Evolutionary conservation across 2,888 invertebrate species (phyloP).

Genomic region (Xestia sexstrigata): DNA sequence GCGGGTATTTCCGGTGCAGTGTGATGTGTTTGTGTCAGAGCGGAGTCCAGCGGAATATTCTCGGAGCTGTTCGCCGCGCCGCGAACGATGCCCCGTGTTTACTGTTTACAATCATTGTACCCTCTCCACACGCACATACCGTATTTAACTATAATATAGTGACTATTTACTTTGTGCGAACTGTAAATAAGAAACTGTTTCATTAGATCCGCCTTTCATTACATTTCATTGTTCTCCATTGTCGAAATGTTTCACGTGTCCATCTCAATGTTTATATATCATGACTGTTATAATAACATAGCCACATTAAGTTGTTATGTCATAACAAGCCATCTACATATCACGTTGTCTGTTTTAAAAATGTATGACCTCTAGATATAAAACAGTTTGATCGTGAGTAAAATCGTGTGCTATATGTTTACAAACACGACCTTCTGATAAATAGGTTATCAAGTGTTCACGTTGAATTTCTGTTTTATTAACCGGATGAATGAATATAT

Average conservation of each 20-base stretch:
- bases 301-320: conserved; percentile 53
- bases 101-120: conserved; percentile 75
- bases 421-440: conserved; percentile 83
- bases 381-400: conserved; percentile 73
- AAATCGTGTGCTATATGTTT: conserved; percentile 78
- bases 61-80: conserved; percentile 76
- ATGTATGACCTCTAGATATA: conserved; percentile 72
- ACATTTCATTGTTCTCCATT: conserved; percentile 43
- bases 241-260: conserved; percentile 32
- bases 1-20: conserved; percentile 81
- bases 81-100: conserved; percentile 83
- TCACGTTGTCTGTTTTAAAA: conserved; percentile 60
- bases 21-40: conserved; percentile 72
- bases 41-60: conserved; percentile 87
- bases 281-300: conserved; percentile 48
- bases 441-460: conserved; percentile 80
- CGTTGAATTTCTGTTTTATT: conserved; percentile 76
- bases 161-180: conserved; percentile 50
- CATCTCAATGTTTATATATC: conserved; percentile 47
- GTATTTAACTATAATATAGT: conserved; percentile 56
- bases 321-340: conserved; percentile 52
- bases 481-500: conserved; percentile 76
- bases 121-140: conserved; percentile 55
- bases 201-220: conserved; percentile 41
- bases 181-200: conserved; percentile 49